Percentiles rank a stretch among this genome's conserved stretches.
Evolutionary conservation across 2,113 vertebrate species (phyloP).

Genomic region (Tachycineta bicolor): DNA sequence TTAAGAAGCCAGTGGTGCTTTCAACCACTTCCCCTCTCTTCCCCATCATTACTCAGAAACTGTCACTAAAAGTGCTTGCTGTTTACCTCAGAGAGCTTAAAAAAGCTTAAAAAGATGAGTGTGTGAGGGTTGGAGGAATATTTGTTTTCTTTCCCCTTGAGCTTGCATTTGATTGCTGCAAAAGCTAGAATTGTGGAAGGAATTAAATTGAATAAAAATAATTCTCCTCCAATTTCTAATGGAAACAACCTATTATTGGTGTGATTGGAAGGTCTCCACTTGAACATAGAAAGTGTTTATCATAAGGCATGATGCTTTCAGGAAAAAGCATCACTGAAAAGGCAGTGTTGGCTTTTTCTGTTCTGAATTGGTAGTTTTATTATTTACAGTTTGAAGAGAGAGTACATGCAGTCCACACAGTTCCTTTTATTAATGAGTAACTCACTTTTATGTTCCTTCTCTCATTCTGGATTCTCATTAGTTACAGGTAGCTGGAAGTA

Average conservation of each 20-base stretch:
- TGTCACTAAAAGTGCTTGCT: not conserved
- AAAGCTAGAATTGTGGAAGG: not conserved
- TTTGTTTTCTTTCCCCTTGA: conserved; percentile 20
- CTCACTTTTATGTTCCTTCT: not conserved
- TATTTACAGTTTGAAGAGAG: not conserved
- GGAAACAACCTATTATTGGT: not conserved
- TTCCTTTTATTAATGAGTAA: not conserved
- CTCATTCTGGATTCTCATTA: not conserved
- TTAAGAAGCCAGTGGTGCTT: conserved; percentile 13
- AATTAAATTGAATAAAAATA: conserved; percentile 11
- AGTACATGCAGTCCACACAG: not conserved
- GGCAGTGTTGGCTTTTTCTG: not conserved
- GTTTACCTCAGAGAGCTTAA: conserved; percentile 16
- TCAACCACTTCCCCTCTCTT: not conserved
- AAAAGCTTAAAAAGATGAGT: not conserved
- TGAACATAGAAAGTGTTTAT: not conserved
- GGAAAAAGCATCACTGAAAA: not conserved
- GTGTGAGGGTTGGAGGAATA: not conserved
- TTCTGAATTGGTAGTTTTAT: not conserved
- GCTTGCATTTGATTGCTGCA: conserved; percentile 1
- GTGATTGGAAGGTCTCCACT: not conserved
- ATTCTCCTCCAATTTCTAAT: not conserved
- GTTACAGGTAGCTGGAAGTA: not conserved
- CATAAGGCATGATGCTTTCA: not conserved
- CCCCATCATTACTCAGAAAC: not conserved